Percentiles rank a stretch among this genome's conserved stretches.
These are phyloP conservation scores for Pheosia gnoma DNA, from an alignment of 2,888 invertebrate species.

Conservation along the genomic window DNA sequence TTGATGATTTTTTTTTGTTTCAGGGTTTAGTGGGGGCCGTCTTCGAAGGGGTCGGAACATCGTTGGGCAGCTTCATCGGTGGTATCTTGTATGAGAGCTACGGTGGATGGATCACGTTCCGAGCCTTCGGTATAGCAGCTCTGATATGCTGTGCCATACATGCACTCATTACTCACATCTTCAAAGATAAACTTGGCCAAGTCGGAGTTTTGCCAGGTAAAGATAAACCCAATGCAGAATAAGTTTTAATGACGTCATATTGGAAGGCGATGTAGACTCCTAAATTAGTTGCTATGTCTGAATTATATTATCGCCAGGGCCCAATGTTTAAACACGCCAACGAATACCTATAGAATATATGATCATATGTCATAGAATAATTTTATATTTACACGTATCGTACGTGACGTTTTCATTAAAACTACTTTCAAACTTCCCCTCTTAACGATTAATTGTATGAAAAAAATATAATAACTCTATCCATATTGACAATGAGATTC, in stretches of 20 bases:
- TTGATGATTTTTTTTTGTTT: slow-evolving; percentile 32
- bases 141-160: slow-evolving; percentile 85
- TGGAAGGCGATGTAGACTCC: too few relatives aligned
- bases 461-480: background rate
- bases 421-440: background rate
- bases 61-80: slow-evolving; percentile 91
- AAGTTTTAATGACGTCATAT: background rate
- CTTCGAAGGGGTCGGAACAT: slow-evolving; percentile 94
- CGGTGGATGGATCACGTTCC: slow-evolving; percentile 88
- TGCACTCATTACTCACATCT: slow-evolving; percentile 73
- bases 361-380: too few relatives aligned
- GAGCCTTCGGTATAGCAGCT: slow-evolving; percentile 88
- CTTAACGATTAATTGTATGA: background rate
- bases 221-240: slow-evolving; percentile 28
- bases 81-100: slow-evolving; percentile 87
- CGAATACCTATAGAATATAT: too few relatives aligned
- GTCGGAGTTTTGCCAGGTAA: slow-evolving; percentile 63
- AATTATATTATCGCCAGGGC: too few relatives aligned
- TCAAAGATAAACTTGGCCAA: slow-evolving; percentile 50
- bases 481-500: background rate
- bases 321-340: too few relatives aligned
- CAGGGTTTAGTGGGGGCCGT: slow-evolving; percentile 93
- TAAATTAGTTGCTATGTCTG: too few relatives aligned
- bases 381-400: too few relatives aligned
- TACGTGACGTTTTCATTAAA: too few relatives aligned